phyloP scores from a whole-genome alignment of 2,113 vertebrate genomes.

The Dasyprocta punctata region DNA sequence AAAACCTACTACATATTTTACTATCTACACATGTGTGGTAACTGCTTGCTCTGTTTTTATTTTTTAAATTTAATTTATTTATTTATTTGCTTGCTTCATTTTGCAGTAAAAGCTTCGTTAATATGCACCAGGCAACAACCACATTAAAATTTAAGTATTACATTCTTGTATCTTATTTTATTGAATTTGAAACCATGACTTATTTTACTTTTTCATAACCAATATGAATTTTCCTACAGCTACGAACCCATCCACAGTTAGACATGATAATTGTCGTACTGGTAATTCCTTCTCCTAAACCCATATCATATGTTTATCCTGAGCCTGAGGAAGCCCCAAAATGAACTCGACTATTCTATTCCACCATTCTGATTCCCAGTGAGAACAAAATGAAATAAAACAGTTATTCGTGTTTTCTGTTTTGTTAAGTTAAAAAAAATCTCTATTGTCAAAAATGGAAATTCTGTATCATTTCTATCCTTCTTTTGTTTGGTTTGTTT shows the following conservation, averaged over 20 bases:
- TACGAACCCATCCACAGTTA: not conserved
- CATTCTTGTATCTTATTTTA: slow-evolving; percentile 78
- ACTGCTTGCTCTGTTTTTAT: not conserved
- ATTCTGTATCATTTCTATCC: too few species aligned
- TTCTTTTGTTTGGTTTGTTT: too few species aligned
- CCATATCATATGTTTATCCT: not conserved
- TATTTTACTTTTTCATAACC: slow-evolving; percentile 43
- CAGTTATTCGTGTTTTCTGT: not conserved
- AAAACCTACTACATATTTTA: not conserved
- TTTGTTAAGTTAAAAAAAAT: not conserved
- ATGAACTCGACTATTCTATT: not conserved
- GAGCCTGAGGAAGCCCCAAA: not conserved
- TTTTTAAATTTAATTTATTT: too few species aligned
- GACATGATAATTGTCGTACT: not conserved
- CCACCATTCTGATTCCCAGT: not conserved
- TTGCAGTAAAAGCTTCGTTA: not conserved
- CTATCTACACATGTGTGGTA: not conserved
- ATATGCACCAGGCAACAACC: not conserved
- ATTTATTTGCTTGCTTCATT: not conserved
- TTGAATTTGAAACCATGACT: slow-evolving; percentile 64
- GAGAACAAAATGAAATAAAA: not conserved
- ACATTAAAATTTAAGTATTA: slow-evolving; percentile 47
- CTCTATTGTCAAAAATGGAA: not conserved
- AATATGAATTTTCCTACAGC: slow-evolving; percentile 29
- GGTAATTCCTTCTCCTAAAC: not conserved